Percentiles rank a stretch among this genome's conserved stretches.
These are phyloP conservation scores for Drosophila putrida DNA, from an alignment of 2,888 invertebrate species.

Conservation along the genomic window DNA sequence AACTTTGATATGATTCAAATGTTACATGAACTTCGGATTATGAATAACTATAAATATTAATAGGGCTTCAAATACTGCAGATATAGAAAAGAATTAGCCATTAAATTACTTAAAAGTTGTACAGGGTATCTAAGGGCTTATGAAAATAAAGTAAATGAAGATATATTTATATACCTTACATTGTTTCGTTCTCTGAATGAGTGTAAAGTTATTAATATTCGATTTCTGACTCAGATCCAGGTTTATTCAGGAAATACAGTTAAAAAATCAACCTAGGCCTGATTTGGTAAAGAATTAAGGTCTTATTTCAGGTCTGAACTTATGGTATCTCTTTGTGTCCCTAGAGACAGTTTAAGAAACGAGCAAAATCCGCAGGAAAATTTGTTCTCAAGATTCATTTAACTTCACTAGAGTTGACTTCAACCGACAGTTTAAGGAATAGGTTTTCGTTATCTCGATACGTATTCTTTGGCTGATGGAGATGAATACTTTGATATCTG, in stretches of 20 bases:
- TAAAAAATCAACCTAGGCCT: no score
- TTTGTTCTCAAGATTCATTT: neutral
- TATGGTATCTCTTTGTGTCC: neutral
- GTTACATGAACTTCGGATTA: neutral
- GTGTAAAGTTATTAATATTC: no score
- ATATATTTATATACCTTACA: no score
- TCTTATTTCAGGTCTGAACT: no score
- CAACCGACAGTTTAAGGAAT: neutral
- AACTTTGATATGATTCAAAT: neutral
- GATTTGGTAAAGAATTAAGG: no score
- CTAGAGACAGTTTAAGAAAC: neutral
- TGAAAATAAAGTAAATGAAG: no score
- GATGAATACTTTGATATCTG: conserved; percentile 4
- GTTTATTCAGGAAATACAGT: no score
- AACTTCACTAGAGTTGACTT: conserved; percentile 7
- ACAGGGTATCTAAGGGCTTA: neutral
- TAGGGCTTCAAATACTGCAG: neutral
- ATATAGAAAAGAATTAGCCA: neutral
- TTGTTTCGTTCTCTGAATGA: no score
- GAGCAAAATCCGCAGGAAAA: neutral
- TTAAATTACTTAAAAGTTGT: neutral
- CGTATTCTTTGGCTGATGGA: neutral
- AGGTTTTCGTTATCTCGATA: neutral
- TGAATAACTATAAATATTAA: neutral
- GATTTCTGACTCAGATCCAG: no score